A percentile compares a stretch with the other conserved stretches of the same genome.
Conservation (phyloP, 2,113 vertebrate species). For the Diphyllodes magnificus region DNA sequence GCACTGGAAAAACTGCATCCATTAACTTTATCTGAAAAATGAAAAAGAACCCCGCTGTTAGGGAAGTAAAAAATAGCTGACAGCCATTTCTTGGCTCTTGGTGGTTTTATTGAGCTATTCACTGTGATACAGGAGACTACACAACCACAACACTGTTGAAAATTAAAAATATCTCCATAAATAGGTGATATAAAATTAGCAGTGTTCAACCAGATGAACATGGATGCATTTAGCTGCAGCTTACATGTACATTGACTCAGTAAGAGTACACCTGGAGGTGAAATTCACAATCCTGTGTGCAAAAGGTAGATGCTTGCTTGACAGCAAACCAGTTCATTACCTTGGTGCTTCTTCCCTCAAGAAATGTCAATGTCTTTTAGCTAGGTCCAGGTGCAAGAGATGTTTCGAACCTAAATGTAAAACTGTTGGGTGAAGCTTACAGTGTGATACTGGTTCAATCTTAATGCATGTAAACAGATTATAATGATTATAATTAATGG, state of each 20-base stretch:
- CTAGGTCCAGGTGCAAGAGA: background rate
- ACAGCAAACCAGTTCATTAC: background rate
- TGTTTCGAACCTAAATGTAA: background rate
- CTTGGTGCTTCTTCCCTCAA: background rate
- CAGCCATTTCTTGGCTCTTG: background rate
- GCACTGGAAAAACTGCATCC: background rate
- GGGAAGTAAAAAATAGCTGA: constrained; percentile 10
- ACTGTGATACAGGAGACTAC: background rate
- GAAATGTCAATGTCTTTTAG: background rate
- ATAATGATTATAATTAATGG: background rate
- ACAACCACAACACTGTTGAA: background rate
- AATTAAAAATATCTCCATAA: constrained; percentile 28
- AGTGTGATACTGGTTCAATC: background rate
- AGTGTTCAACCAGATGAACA: background rate
- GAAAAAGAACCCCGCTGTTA: constrained; percentile 37
- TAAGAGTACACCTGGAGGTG: background rate
- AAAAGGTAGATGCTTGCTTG: background rate
- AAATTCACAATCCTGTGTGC: background rate
- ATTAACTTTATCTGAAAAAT: constrained; percentile 45
- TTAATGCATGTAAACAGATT: background rate
- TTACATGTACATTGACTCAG: background rate
- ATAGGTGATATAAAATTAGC: background rate
- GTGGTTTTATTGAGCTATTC: constrained; percentile 17
- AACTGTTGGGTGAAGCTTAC: background rate
- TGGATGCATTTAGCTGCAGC: background rate